A percentile compares a stretch with the other conserved stretches of the same genome.
Conservation (phyloP, 2,888 invertebrate genomes). For the Muscina levida region DNA sequence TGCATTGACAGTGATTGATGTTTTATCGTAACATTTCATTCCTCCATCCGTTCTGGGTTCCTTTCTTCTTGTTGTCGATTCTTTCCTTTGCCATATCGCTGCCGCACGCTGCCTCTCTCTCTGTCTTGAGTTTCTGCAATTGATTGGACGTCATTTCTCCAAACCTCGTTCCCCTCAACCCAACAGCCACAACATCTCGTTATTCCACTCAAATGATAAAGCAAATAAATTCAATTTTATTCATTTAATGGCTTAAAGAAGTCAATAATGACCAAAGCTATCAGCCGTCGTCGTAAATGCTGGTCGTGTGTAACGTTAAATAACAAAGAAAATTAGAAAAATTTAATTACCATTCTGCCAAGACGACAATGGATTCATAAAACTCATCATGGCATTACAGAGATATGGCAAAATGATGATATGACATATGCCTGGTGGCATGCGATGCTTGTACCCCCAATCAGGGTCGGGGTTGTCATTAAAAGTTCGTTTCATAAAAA, state of each 20-base stretch:
- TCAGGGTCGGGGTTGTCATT: background rate
- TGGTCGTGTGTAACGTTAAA: no score
- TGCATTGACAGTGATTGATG: slow-evolving; percentile 65
- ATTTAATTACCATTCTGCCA: slow-evolving; percentile 19
- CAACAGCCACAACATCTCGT: slow-evolving; percentile 39
- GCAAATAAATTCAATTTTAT: slow-evolving; percentile 62
- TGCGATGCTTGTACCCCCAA: background rate
- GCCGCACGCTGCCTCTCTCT: no score
- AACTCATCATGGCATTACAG: slow-evolving; percentile 13
- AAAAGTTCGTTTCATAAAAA: slow-evolving; percentile 5
- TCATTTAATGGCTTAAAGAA: slow-evolving; percentile 47
- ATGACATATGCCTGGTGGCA: background rate
- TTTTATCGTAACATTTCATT: slow-evolving; percentile 45
- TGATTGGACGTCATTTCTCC: slow-evolving; percentile 55
- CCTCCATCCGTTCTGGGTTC: slow-evolving; percentile 29
- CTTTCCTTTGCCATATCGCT: no score
- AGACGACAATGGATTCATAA: background rate
- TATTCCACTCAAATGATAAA: slow-evolving; percentile 63
- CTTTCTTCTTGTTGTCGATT: slow-evolving; percentile 23
- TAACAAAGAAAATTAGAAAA: slow-evolving; percentile 28
- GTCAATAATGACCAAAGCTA: slow-evolving; percentile 31
- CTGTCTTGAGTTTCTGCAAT: slow-evolving; percentile 44
- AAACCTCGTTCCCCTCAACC: background rate
- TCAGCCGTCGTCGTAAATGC: slow-evolving; percentile 19
- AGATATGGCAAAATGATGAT: background rate